Base-by-base conservation (phyloP, 2,113 vertebrate species). In the Dissostichus mawsoni region DNA sequence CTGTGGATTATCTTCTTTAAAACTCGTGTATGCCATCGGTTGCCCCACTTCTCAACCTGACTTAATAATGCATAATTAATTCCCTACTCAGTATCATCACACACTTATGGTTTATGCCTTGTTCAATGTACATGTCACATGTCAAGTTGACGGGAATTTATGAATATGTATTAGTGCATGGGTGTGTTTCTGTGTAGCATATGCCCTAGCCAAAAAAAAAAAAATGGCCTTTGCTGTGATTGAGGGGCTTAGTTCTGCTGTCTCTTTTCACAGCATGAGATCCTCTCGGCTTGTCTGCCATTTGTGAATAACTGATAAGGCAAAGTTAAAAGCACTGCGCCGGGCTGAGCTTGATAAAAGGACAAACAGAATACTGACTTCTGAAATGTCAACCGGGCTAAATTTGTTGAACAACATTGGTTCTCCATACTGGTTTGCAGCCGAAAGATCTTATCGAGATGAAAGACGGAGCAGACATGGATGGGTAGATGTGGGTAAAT, bases 231-330 rank as follows among this genome's bases (percentile, higher is more conserved):
- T 90, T 90, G 59, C 73, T 86, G 80, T 82, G 88, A 91, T 84
- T 59, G 75, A 72, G 59, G 69, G 82, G 33, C 84, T 83, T 85
- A 71, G 79, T 70, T 8, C 41, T 48, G 59, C 62, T 68, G 84
- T 83, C 84, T 89, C 66, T 83, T 71, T 77, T 89, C 89, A 72
- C 90, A 85, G 88, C 83, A 13, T 80, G 86, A 74, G 69, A 79
- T 83, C 74, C 71, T 79, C 90, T 83, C 87, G 84, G 80, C 86
- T 82, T 77, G 69, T 62, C 67, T 89, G 72, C 78, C 75, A 85
- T 90, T 91, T 91, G 84, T 86, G 78, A 90, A 90, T 86, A 76
- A 91, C 86, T 79, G 89, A 93, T 90, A 89, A 89, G 86, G 76
- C 75, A 70, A 83, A 80, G 79, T 80, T 73, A 87, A 83, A 89